phyloP scores from a whole-genome alignment of 2,797 vertebrate species.

The Lagodon rhomboides region DNA sequence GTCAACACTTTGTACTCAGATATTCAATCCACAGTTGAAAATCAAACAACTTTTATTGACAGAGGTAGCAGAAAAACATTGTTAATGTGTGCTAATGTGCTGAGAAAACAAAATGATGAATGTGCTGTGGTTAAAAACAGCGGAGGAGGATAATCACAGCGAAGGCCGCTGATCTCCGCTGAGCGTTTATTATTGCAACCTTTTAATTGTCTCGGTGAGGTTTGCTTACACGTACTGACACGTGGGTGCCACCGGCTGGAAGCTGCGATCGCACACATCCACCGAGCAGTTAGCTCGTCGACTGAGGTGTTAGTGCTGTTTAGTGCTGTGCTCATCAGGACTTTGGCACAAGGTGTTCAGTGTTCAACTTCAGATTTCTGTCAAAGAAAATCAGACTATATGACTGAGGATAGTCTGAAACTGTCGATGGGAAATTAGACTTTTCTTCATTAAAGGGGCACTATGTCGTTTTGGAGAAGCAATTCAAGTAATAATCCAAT shows the following conservation, averaged over 20 bases:
- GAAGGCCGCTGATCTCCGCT: slow-evolving; percentile 48
- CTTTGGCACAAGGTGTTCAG: slow-evolving; percentile 19
- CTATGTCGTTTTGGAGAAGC: too few species aligned
- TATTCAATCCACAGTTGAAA: slow-evolving; percentile 24
- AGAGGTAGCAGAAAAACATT: slow-evolving; percentile 17
- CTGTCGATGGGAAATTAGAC: not conserved
- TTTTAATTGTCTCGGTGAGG: slow-evolving; percentile 62
- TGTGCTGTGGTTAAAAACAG: slow-evolving; percentile 44
- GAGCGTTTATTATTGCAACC: slow-evolving; percentile 62
- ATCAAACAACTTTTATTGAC: slow-evolving; percentile 52
- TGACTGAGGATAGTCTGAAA: not conserved
- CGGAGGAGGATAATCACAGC: slow-evolving; percentile 54
- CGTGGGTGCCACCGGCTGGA: slow-evolving; percentile 45
- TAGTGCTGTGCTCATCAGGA: slow-evolving; percentile 24
- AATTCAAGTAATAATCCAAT: too few species aligned
- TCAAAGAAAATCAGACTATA: not conserved
- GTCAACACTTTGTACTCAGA: slow-evolving; percentile 18
- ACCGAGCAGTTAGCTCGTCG: slow-evolving; percentile 31
- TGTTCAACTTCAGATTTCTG: slow-evolving; percentile 13
- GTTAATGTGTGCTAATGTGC: slow-evolving; percentile 46
- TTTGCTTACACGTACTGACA: slow-evolving; percentile 45
- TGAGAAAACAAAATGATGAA: slow-evolving; percentile 50
- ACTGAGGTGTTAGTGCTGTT: slow-evolving; percentile 25
- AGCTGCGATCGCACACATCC: slow-evolving; percentile 33
- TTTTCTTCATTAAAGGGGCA: not conserved